These are phyloP conservation scores for Crocallis elinguaria DNA, from an alignment of 2,888 invertebrate species.

Conservation along the genomic window DNA sequence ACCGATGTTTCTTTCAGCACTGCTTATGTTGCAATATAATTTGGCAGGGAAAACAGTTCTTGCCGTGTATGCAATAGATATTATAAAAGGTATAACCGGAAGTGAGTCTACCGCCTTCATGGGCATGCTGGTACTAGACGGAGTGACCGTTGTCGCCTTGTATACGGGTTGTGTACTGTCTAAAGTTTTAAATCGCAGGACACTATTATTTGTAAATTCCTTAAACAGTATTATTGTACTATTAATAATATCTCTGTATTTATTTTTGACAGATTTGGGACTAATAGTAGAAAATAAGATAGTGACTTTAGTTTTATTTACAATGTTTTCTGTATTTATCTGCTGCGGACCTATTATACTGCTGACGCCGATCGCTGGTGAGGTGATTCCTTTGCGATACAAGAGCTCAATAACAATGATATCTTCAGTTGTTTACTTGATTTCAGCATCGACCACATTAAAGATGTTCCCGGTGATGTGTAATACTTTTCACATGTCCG, in stretches of 20 bases:
- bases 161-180: slow-evolving; percentile 35
- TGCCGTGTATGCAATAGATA: slow-evolving; percentile 40
- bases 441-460: background rate
- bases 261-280: slow-evolving; percentile 8
- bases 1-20: slow-evolving; percentile 30
- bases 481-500: background rate
- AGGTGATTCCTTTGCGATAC: slow-evolving; percentile 19
- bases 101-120: slow-evolving; percentile 40
- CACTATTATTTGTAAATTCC: slow-evolving; percentile 3
- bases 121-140: slow-evolving; percentile 44
- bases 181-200: slow-evolving; percentile 28
- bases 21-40: slow-evolving; percentile 33
- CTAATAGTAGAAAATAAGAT: slow-evolving; percentile 9
- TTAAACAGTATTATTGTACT: background rate
- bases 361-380: slow-evolving; percentile 11
- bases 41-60: slow-evolving; percentile 42
- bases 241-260: slow-evolving; percentile 13
- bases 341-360: slow-evolving; percentile 22
- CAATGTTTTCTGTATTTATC: slow-evolving; percentile 13
- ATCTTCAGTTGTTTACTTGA: background rate
- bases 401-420: slow-evolving; percentile 10
- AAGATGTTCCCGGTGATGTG: background rate
- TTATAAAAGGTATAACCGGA: slow-evolving; percentile 38
- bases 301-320: slow-evolving; percentile 7
- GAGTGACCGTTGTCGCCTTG: slow-evolving; percentile 36